Conservation (phyloP, 2,888 invertebrate genomes). For the Lasius platythorax region DNA sequence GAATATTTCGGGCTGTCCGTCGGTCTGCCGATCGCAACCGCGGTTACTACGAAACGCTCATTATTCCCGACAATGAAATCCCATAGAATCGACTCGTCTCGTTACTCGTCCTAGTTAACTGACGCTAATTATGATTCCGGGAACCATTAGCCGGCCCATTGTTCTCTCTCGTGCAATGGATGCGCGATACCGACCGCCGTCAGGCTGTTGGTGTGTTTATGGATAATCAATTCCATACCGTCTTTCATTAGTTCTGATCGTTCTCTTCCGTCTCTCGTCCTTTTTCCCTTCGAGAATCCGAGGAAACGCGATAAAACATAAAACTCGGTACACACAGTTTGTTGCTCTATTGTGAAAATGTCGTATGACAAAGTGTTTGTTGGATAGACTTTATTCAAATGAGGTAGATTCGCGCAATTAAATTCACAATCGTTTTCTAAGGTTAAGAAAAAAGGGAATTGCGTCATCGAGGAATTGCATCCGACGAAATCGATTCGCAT, state of each 20-base stretch:
- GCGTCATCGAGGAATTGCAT: constrained; percentile 15
- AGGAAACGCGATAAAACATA: not conserved
- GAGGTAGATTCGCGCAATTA: constrained; percentile 18
- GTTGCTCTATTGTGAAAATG: not conserved
- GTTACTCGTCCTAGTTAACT: constrained; percentile 58
- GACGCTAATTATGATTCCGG: constrained; percentile 62
- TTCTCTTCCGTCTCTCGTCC: constrained; percentile 16
- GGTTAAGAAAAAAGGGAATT: constrained; percentile 24
- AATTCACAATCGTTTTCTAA: constrained; percentile 15
- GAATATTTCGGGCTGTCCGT: constrained; percentile 51
- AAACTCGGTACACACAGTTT: not conserved
- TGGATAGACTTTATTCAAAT: not conserved
- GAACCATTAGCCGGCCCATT: constrained; percentile 61
- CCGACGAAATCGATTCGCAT: constrained; percentile 28
- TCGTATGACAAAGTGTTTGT: not conserved
- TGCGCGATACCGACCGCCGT: constrained; percentile 34
- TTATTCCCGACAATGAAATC: constrained; percentile 64
- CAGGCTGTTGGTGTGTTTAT: constrained; percentile 40
- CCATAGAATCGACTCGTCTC: constrained; percentile 59
- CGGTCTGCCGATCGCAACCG: constrained; percentile 39
- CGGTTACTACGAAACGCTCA: constrained; percentile 56
- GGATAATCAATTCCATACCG: constrained; percentile 53
- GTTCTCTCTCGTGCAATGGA: constrained; percentile 49
- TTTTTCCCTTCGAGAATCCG: not conserved
- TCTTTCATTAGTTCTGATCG: constrained; percentile 28